Base-by-base conservation (phyloP, 2,113 vertebrate species). In the Anhinga anhinga region DNA sequence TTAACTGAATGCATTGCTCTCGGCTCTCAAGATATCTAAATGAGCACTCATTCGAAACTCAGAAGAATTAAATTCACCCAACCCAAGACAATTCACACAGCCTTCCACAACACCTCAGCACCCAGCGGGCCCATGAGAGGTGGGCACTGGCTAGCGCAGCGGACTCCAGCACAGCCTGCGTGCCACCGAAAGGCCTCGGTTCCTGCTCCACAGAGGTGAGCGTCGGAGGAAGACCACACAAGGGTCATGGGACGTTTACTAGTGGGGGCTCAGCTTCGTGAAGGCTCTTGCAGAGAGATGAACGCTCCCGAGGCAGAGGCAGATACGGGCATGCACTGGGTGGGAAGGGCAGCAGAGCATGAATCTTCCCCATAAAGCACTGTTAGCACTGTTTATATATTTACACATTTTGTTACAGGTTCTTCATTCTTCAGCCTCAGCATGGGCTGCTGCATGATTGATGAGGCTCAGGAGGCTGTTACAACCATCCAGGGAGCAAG, bases 391-490 rank as follows among this genome's bases (percentile, higher is more conserved):
- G 34, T 50, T 69, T 19, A 26, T 21, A 44, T 58, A 47, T 32
- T 40, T 47, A 74, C 26, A 71, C 15, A 18, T 71, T 73, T 63
- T 63, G 36, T 25, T 72, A 36, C 30, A 78, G 27, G 36, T 71
- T 80, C 44, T 92, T 92, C 71, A 36, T 87, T 94, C 50, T 79
- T 91, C 85, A 56, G 32, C 45, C 88, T 38, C 9, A 3, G 55
- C 47, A 49, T 72, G 56, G 86, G 45, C 65, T 92, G 59, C 55
- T 78, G 73, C 50, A 40, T 90, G 93, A 95, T 12, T 83, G 92
- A 95, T 79, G 94, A 94, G 67, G 74, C 72, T 66, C 86, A 61
- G 59, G 86, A 95, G 76, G 58, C 45, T 94, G 49, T 82, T 95
- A 86, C 14, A 93, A 66, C 15, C 29, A 63, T 40, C 85, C 77